These are phyloP conservation scores for Ophion ellenae DNA, from an alignment of 2,888 invertebrate species.

Conservation along the genomic window DNA sequence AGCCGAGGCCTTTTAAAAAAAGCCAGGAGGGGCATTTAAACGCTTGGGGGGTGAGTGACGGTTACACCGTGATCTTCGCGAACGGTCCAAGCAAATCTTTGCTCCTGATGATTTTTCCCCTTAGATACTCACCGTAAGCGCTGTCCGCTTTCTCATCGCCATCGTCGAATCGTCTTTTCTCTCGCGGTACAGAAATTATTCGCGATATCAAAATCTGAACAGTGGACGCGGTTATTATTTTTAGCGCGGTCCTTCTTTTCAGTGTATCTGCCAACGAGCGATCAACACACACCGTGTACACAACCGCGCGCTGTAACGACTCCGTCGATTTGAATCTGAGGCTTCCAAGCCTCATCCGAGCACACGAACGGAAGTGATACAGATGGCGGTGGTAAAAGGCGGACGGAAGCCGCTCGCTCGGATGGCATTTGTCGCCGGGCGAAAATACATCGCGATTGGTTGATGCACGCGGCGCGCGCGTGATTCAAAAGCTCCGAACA, in stretches of 20 bases:
- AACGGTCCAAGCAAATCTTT: slow-evolving; percentile 53
- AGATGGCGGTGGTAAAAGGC: slow-evolving; percentile 62
- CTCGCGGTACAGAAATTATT: slow-evolving; percentile 41
- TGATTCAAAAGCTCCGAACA: neutral
- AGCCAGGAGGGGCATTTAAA: slow-evolving; percentile 75
- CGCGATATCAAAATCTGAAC: slow-evolving; percentile 46
- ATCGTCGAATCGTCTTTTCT: slow-evolving; percentile 69
- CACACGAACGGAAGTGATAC: slow-evolving; percentile 41
- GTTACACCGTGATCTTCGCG: slow-evolving; percentile 68
- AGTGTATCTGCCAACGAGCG: slow-evolving; percentile 60
- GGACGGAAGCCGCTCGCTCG: slow-evolving; percentile 42
- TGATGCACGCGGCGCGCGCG: neutral
- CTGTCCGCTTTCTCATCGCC: slow-evolving; percentile 78
- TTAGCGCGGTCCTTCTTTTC: slow-evolving; percentile 23
- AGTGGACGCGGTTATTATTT: slow-evolving; percentile 29
- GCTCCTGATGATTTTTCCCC: slow-evolving; percentile 23
- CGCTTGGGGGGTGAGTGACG: slow-evolving; percentile 70
- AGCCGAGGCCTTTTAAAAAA: slow-evolving; percentile 49
- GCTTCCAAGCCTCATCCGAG: slow-evolving; percentile 56
- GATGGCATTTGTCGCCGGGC: slow-evolving; percentile 30
- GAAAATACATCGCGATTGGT: neutral
- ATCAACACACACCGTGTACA: slow-evolving; percentile 67
- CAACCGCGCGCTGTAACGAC: slow-evolving; percentile 74
- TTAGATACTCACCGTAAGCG: slow-evolving; percentile 74
- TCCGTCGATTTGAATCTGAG: slow-evolving; percentile 79